Evolutionary conservation across 2,797 vertebrate species (phyloP), one percentile per base, ranked within the genome.

Genomic region (Sparus aurata): DNA sequence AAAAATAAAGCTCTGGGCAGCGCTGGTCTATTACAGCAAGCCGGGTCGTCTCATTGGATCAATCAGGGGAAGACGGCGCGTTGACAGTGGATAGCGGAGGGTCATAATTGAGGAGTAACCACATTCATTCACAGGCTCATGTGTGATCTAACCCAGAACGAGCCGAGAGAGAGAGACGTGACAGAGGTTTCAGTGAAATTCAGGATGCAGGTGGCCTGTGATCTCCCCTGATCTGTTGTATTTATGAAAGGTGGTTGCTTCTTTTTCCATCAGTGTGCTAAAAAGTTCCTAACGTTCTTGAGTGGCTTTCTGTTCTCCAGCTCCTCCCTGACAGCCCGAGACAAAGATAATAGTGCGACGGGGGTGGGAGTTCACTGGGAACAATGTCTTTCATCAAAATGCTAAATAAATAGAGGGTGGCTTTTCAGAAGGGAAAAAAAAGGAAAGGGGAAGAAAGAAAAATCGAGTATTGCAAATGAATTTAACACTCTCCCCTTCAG

Each of bases 401-500:
- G 69, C 87, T 91, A 87, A 93, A 93, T 91, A 93, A 94, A 93
- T 91, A 92, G 70, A 87, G 82, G 89, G 84, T 82, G 88, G 88
- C 85, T 93, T 83, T 83, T 85, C 58, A 55, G 17, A 54, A 75
- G 80, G 34, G 7, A 34, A 34, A 34, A 34, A 34, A 34, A 34
- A 9, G 34, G 78, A 64, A 75, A 61, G 53, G n/a, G 45, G 41
- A 84, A 82, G 60, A 84, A 87, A 75, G 69, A 85, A 79, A 85
- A 88, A 89, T 77, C 13, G 43, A 87, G 85, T 64, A 75, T 80
- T 82, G 86, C 86, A 87, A 92, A 94, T 93, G 67, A 94, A 93
- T 95, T 95, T 92, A 95, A 96, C 95, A 95, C 93, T 95, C 94
- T 95, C 95, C 79, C 67, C 73, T 92, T 89, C 91, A 91, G 91